Evolutionary conservation across 2,797 vertebrate species (phyloP).

Genomic region (Gobio occitaniae): DNA sequence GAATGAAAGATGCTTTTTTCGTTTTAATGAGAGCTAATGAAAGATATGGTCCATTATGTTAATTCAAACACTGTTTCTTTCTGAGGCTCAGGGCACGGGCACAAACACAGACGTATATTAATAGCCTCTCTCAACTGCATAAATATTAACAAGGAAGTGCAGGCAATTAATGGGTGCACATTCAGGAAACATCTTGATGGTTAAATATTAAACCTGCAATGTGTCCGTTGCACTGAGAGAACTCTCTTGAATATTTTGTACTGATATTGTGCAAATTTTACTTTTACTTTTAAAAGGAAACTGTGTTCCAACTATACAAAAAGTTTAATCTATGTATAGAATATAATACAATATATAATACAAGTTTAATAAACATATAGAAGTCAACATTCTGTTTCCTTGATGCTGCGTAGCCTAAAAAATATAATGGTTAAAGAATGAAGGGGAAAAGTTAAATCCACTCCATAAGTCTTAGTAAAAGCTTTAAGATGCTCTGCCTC

Average conservation of each 20-base stretch:
- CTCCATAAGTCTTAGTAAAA: background rate
- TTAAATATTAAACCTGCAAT: conserved; percentile 39
- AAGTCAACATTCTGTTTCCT: background rate
- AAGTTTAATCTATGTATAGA: background rate
- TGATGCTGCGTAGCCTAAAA: background rate
- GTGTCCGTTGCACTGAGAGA: background rate
- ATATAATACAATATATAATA: background rate
- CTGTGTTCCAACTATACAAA: background rate
- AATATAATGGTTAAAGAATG: background rate
- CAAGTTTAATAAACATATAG: background rate
- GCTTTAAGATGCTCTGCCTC: background rate
- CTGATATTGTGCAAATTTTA: background rate
- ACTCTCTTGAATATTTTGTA: background rate
- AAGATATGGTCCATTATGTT: background rate
- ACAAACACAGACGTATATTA: background rate
- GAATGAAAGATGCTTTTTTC: background rate
- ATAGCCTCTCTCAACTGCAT: conserved; percentile 10
- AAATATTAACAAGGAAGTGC: conserved; percentile 30
- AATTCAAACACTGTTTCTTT: background rate
- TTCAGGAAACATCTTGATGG: conserved; percentile 32
- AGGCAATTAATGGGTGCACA: conserved; percentile 12
- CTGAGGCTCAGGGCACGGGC: background rate
- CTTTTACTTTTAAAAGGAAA: background rate
- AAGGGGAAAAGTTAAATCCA: background rate
- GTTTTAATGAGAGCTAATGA: background rate